phyloP scores from a whole-genome alignment of 2,797 vertebrate genomes.

The Clarias fuscus region DNA sequence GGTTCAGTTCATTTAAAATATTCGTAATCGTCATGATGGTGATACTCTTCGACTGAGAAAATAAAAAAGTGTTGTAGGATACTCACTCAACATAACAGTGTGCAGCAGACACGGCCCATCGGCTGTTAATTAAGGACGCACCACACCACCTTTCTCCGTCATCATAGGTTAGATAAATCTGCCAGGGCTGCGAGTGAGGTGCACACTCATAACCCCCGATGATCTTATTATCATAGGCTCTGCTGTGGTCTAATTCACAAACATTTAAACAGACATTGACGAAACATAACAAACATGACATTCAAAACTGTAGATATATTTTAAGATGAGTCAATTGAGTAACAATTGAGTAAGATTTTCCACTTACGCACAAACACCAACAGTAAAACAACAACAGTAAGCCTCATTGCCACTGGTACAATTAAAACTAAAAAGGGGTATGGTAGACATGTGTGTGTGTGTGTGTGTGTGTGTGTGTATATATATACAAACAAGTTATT shows the following conservation, averaged over 20 bases:
- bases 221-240: conserved; percentile 69
- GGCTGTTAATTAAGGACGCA: conserved; percentile 61
- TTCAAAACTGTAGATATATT: not conserved
- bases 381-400: conserved; percentile 44
- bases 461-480: not conserved
- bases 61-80: not conserved
- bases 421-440: not conserved
- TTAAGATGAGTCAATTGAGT: not conserved
- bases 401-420: conserved; percentile 41
- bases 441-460: not conserved
- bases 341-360: not conserved
- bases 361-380: conserved; percentile 50
- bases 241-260: conserved; percentile 37
- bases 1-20: not conserved
- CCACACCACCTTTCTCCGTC: conserved; percentile 64
- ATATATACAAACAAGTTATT: not conserved
- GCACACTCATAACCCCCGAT: conserved; percentile 69
- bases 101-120: conserved; percentile 66
- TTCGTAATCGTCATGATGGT: not conserved
- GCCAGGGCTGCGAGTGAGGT: conserved; percentile 61
- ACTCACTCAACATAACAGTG: conserved; percentile 68
- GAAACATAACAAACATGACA: not conserved
- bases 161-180: conserved; percentile 64
- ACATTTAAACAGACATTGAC: not conserved
- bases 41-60: not conserved